phyloP scores from a whole-genome alignment of 2,113 vertebrate species.

The Antennarius striatus region DNA sequence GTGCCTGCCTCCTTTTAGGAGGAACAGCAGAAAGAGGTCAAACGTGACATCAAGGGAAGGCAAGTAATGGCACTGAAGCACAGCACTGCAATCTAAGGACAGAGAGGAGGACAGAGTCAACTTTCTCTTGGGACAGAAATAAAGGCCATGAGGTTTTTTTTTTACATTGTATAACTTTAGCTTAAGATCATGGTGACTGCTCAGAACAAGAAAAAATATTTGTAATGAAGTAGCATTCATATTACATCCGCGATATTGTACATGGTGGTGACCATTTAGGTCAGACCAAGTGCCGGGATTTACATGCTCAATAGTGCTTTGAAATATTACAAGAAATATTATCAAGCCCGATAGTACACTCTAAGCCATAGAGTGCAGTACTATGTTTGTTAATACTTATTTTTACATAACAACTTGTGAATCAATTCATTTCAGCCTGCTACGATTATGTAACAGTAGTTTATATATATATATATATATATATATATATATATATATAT shows the following conservation, averaged over 20 bases:
- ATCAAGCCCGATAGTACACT: too few relatives aligned
- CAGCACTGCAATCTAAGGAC: conserved; percentile 56
- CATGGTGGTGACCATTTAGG: not conserved
- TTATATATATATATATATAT: too few relatives aligned
- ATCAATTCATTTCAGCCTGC: too few relatives aligned
- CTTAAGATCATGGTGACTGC: conserved; percentile 21
- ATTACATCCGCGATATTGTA: not conserved
- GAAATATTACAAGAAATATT: too few relatives aligned
- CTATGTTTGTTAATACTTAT: too few relatives aligned
- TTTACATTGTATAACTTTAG: conserved; percentile 38
- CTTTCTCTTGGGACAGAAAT: conserved; percentile 57
- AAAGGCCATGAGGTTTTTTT: conserved; percentile 61
- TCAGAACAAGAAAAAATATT: conserved; percentile 1
- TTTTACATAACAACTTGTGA: too few relatives aligned
- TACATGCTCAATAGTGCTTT: too few relatives aligned
- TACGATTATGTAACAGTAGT: too few relatives aligned
- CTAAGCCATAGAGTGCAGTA: too few relatives aligned
- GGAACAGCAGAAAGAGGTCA: conserved; percentile 75
- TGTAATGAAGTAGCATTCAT: not conserved
- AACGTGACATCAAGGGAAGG: conserved; percentile 69
- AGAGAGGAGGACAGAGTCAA: conserved; percentile 7
- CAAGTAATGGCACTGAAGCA: conserved; percentile 59
- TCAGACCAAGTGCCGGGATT: too few relatives aligned
- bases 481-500: too few relatives aligned
- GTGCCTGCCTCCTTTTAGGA: conserved; percentile 70